phyloP scores from a whole-genome alignment of 1,140 invertebrate species.

The Trigoniulus corallinus region DNA sequence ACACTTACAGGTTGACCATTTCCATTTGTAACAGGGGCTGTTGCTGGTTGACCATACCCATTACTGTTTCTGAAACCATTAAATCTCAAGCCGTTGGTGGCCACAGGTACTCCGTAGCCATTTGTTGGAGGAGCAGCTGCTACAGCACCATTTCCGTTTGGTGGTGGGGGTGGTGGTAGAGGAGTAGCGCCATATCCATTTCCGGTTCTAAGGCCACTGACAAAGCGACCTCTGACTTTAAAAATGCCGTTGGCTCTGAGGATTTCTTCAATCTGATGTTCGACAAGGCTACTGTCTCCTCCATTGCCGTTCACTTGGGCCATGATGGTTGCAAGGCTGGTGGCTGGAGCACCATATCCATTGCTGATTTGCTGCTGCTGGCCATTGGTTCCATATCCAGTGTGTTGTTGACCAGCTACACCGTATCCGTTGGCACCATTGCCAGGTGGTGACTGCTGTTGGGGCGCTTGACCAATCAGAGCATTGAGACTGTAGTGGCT shows the following conservation, averaged over 20 bases:
- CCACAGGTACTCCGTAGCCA: not conserved
- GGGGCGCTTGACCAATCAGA: slow-evolving; percentile 3
- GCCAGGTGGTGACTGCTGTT: too few relatives aligned
- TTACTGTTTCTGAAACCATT: not conserved
- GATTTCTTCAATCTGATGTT: not conserved
- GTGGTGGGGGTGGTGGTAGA: too few relatives aligned
- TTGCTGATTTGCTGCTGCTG: too few relatives aligned
- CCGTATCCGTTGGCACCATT: too few relatives aligned
- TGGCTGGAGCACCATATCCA: not conserved
- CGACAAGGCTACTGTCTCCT: not conserved
- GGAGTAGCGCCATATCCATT: too few relatives aligned
- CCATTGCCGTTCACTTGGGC: not conserved
- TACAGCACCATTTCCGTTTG: not conserved
- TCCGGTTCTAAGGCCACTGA: not conserved
- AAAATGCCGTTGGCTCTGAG: not conserved
- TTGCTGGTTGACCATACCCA: not conserved
- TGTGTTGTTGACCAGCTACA: too few relatives aligned
- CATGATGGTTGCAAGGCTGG: not conserved
- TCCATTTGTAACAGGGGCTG: not conserved
- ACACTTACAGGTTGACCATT: too few relatives aligned
- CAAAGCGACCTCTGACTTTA: not conserved
- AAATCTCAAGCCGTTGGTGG: not conserved
- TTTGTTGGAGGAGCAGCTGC: not conserved
- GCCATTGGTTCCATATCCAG: too few relatives aligned
- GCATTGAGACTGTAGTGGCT: slow-evolving; percentile 19